These are phyloP conservation scores for Neotoxoptera formosana DNA, from an alignment of 1,140 invertebrate species.

Conservation along the genomic window DNA sequence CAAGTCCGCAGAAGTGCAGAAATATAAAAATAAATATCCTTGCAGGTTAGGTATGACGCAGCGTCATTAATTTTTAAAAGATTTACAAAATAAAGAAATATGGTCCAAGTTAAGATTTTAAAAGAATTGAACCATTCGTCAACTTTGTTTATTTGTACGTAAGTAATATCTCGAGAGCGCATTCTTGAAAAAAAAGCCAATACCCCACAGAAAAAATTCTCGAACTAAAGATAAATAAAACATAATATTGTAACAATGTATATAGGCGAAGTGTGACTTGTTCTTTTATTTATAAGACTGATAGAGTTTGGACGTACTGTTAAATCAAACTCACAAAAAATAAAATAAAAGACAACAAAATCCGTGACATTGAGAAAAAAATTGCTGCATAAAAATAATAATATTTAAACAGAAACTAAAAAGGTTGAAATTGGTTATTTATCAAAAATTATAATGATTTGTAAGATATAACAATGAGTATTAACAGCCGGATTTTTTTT, in stretches of 20 bases:
- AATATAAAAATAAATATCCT: neutral
- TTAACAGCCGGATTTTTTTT: neutral
- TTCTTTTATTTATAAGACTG: slow-evolving; percentile 37
- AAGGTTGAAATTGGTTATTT: neutral
- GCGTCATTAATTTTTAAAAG: neutral
- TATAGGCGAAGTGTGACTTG: neutral
- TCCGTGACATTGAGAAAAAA: neutral
- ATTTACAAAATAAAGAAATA: neutral
- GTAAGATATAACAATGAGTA: neutral
- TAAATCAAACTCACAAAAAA: neutral
- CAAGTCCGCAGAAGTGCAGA: neutral
- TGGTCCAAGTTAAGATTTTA: neutral
- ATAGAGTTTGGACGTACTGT: neutral
- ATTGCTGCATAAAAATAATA: neutral
- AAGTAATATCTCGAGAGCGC: neutral
- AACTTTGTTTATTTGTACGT: neutral
- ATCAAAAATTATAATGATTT: neutral
- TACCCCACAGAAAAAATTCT: neutral
- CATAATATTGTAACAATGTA: slow-evolving; percentile 35
- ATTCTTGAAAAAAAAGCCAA: neutral
- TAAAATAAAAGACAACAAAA: neutral
- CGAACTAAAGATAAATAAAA: slow-evolving; percentile 35
- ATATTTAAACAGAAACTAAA: neutral
- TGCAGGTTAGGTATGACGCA: neutral
- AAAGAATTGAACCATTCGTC: neutral